These are phyloP conservation scores for Trachelus troglodyta DNA, from an alignment of 2,888 invertebrate species.

Conservation along the genomic window DNA sequence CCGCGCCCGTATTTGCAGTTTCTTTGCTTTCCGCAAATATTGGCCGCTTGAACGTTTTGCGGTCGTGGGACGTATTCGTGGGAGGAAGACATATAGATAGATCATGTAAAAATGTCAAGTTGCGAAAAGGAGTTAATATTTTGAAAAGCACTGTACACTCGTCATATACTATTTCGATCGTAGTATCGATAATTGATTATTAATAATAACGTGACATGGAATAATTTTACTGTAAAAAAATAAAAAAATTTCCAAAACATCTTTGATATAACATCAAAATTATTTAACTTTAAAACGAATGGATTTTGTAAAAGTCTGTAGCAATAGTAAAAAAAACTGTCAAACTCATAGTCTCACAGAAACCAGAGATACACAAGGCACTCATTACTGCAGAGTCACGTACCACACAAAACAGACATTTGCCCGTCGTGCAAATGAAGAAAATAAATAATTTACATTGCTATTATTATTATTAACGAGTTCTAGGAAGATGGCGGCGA, in stretches of 20 bases:
- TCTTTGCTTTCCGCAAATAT: slow-evolving; percentile 48
- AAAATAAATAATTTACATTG: slow-evolving; percentile 24
- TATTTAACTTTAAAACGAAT: too few relatives aligned
- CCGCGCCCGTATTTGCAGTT: slow-evolving; percentile 35
- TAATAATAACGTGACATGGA: background rate
- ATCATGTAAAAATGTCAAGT: background rate
- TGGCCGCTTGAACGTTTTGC: slow-evolving; percentile 19
- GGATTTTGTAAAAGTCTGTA: background rate
- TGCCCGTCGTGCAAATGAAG: background rate
- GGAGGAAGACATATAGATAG: slow-evolving; percentile 23
- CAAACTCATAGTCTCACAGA: background rate
- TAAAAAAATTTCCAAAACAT: too few relatives aligned
- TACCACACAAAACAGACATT: background rate
- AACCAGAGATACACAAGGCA: background rate
- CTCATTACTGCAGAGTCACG: background rate
- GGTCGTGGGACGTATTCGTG: slow-evolving; percentile 40
- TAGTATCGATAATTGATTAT: background rate
- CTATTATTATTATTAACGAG: slow-evolving; percentile 39
- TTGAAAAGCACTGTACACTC: background rate
- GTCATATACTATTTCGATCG: background rate
- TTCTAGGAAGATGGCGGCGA: slow-evolving; percentile 24
- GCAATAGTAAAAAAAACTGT: background rate
- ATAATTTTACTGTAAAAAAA: too few relatives aligned
- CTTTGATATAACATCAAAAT: background rate
- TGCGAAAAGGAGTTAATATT: background rate